A percentile compares a stretch with the other conserved stretches of the same genome.
Evolutionary conservation across 2,797 vertebrate species (phyloP).

Genomic region (Tarsius wallacei): DNA sequence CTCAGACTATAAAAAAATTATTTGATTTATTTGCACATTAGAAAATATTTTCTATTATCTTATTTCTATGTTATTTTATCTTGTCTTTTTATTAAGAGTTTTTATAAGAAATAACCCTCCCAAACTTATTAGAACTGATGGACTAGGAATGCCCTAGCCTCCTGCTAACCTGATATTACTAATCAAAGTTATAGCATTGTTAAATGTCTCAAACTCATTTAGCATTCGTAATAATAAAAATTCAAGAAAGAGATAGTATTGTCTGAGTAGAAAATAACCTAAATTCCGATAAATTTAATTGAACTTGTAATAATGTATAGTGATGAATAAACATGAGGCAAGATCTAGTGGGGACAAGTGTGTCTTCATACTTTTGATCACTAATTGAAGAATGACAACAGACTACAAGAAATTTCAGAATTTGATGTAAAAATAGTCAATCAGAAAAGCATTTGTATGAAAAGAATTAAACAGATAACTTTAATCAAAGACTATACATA

Average conservation of each 20-base stretch:
- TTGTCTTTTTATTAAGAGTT: neutral
- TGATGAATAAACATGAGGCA: neutral
- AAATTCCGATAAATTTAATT: neutral
- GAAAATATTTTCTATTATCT: neutral
- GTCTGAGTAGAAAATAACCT: neutral
- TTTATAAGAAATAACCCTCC: neutral
- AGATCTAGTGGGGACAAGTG: neutral
- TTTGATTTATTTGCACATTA: neutral
- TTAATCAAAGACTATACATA: neutral
- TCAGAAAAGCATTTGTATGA: neutral
- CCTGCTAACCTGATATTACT: neutral
- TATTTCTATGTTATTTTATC: neutral
- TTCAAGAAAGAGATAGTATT: neutral
- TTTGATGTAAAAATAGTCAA: neutral
- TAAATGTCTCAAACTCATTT: neutral
- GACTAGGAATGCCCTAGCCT: neutral
- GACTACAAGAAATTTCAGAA: neutral
- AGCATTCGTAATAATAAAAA: neutral
- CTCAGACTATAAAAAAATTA: neutral
- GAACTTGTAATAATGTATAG: neutral
- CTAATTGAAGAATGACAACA: neutral
- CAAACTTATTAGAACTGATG: neutral
- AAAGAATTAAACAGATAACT: neutral
- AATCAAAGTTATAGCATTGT: neutral
- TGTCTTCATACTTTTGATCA: neutral